A percentile compares a stretch with the other conserved stretches of the same genome.
These are phyloP conservation scores for Vandiemenella viatica DNA, from an alignment of 2,888 invertebrate species.

Conservation along the genomic window DNA sequence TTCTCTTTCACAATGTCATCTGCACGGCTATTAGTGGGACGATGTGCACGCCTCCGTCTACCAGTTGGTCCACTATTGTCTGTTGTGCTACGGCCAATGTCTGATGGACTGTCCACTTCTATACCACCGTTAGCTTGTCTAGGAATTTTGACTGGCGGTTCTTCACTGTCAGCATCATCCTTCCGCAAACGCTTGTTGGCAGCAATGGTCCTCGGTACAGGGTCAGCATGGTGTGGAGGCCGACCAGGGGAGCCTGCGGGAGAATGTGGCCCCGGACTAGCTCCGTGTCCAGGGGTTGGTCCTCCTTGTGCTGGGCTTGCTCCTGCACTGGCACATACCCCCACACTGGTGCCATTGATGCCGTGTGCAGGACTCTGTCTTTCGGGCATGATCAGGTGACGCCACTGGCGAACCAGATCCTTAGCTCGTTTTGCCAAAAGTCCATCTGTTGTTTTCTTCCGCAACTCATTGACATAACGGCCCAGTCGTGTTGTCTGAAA, in stretches of 20 bases:
- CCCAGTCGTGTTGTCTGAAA: conserved; percentile 82
- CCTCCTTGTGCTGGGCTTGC: neutral
- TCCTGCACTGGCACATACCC: conserved; percentile 22
- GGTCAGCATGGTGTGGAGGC: conserved; percentile 20
- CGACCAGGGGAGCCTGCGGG: conserved; percentile 10
- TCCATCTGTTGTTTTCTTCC: conserved; percentile 72
- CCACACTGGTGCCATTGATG: conserved; percentile 26
- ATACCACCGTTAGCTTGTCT: conserved; percentile 10
- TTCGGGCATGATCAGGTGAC: conserved; percentile 61
- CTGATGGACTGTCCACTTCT: conserved; percentile 1
- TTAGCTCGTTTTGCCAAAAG: conserved; percentile 78
- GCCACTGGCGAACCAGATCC: conserved; percentile 83
- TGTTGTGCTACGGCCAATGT: conserved; percentile 10
- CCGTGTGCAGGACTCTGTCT: conserved; percentile 19
- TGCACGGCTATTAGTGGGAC: neutral
- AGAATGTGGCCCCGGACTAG: conserved; percentile 12
- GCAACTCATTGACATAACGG: conserved; percentile 80
- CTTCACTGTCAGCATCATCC: conserved; percentile 19
- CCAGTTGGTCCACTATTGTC: neutral
- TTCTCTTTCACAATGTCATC: conserved; percentile 38
- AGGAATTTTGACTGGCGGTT: conserved; percentile 16
- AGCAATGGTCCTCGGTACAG: conserved; percentile 36
- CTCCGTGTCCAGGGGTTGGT: neutral
- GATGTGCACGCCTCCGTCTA: neutral
- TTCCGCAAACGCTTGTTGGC: conserved; percentile 37